Base-by-base conservation (phyloP, 64 coral and sea anemone genomes). In the Astreopora myriophthalma region DNA sequence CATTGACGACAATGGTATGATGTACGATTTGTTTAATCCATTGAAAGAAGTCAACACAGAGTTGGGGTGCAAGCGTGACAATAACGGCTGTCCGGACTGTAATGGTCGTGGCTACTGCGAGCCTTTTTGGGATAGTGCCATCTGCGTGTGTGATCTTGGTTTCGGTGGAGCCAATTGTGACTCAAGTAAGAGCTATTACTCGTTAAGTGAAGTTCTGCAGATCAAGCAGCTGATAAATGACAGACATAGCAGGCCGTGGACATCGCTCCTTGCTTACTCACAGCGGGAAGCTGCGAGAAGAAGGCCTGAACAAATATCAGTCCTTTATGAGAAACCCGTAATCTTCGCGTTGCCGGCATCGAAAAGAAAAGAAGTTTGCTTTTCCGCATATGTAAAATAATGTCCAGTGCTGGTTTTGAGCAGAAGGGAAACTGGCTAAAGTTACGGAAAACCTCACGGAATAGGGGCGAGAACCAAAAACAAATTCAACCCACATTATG, bases 21-120 rank as follows among this genome's bases (percentile, higher is more conserved):
- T 94, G 97, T 99, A 99, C 58, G 97, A 99, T 79, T 85, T 99
- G 30, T 6, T 76, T 9, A 93, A 91, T 19, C 97, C 97, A 20
- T 46, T 95, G 12, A 75, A 82, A 32, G 83, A 96, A 34, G 80
- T 87, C 55, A 90, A 95, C 55, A 88, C 96, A 17, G 81, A 84
- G 4, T 44, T 71, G 44, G 96, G 96, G 0, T 99, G 96, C 36
- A 32, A 36, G 9, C 86, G 95, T n/a, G n/a, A n/a, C 24, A 67
- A 88, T 26, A 90, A 89, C 48, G 40, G 58, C 3, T 99, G 96
- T 77, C 96, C 96, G 32, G 36, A 95, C 26, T 98, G 96, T 30
- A 93, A 90, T 62, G 70, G 64, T 8, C 40, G 86, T 0, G 96
- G 96, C 2, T 99, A 99, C 67, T 99, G 96, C 62, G 94, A 90